Base-by-base conservation (phyloP, 1,140 invertebrate species). In the Tetramorium simillimum region DNA sequence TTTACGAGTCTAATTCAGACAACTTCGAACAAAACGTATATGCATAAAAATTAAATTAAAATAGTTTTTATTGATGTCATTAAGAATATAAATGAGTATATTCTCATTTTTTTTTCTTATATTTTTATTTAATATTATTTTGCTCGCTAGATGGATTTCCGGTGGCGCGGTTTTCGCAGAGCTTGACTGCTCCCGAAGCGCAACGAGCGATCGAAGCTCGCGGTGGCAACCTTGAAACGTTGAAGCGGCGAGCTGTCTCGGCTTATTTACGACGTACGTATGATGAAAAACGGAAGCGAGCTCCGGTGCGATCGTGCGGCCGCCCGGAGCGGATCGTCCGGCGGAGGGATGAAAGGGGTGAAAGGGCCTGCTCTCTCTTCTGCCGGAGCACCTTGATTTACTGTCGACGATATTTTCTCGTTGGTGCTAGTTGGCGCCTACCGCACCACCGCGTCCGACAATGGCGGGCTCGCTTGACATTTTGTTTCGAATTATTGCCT, bases 401-500 rank as follows among this genome's bases (percentile, higher is more conserved):
- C 93, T 92, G 94, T 90, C 89, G 92, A 89, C 91, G 94, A 94
- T 94, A 94, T 94, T 94, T 90, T 88, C 89, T 94, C 93, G 94
- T 93, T 91, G 93, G 89, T 89, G 90, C 87, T 92, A 90, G 93
- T 93, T 93, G 92, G 92, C 91, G 93, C 93, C 93, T 93, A 93
- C 93, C 92, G 90, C 89, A 90, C 92, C 92, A 93, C 92, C 89
- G 86, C 92, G 87, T 92, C 90, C 92, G 94, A 94, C 94, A 94
- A 94, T 94, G 92, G 94, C 89, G 80, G 89, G 89, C 77, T 87
- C 93, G 92, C 92, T 93, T 92, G 93, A 92, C 93, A 94, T 93
- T 94, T 94, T 92, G 93, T 93, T 93, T 93, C 93, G 92, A 93
- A 94, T 94, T 94, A 94, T 93, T 93, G 92, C 92, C 92, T 89